phyloP scores from a whole-genome alignment of 2,888 invertebrate genomes.

The Lasioglossum zephyrum region DNA sequence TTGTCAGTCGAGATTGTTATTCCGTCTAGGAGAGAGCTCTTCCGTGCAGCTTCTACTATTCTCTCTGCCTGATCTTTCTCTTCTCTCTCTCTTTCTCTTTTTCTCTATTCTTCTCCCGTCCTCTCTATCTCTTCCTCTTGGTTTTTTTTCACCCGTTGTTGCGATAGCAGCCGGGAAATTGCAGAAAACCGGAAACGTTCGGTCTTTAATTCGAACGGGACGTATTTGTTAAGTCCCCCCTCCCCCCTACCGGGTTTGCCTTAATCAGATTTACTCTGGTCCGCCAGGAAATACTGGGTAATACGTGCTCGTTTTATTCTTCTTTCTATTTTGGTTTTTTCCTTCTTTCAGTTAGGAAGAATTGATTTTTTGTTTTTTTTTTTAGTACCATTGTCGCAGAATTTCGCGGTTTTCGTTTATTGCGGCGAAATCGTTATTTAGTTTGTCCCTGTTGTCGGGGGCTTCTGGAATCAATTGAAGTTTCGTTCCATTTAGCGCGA shows the following conservation, averaged over 20 bases:
- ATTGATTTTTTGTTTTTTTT: not conserved
- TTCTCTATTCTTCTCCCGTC: not conserved
- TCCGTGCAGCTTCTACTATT: not conserved
- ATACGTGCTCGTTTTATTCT: not conserved
- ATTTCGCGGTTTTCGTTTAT: not conserved
- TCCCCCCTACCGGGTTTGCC: not conserved
- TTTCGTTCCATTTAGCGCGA: not conserved
- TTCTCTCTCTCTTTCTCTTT: not conserved
- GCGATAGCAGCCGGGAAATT: not conserved
- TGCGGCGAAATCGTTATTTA: not conserved
- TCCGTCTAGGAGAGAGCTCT: conserved; percentile 5
- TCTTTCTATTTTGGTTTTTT: not conserved
- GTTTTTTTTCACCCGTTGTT: not conserved
- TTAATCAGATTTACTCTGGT: not conserved
- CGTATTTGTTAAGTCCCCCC: conserved; percentile 23
- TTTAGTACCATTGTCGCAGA: not conserved
- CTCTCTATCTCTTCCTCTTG: too few relatives aligned
- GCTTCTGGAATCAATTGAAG: not conserved
- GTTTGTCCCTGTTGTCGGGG: not conserved
- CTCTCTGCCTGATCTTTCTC: not conserved
- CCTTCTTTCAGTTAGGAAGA: not conserved
- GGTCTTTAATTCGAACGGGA: conserved; percentile 24
- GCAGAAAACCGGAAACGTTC: conserved; percentile 15
- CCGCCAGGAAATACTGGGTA: not conserved
- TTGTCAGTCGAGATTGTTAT: conserved; percentile 42